Evolutionary conservation across 2,888 invertebrate species (phyloP).

Genomic region (Ornithoptera alexandrae): DNA sequence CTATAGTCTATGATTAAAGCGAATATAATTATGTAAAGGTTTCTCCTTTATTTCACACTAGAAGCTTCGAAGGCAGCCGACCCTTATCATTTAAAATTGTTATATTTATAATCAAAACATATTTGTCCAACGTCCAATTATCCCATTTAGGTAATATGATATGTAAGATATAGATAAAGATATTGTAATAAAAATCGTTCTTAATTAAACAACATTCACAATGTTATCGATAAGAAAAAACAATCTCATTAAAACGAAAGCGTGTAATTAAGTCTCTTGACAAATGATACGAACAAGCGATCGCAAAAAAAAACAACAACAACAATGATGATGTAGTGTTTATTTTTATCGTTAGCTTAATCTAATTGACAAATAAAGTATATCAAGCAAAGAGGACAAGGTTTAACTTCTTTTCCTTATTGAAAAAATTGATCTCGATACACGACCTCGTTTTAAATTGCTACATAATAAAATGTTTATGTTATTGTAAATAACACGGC

Average conservation of each 20-base stretch:
- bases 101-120: neutral
- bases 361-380: neutral
- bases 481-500: slow-evolving; percentile 9
- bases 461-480: neutral
- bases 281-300: neutral
- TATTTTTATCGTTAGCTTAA: neutral
- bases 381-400: neutral
- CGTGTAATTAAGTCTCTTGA: neutral
- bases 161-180: neutral
- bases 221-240: slow-evolving; percentile 1
- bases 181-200: neutral
- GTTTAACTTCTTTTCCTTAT: neutral
- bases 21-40: neutral
- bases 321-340: neutral
- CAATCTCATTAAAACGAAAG: neutral
- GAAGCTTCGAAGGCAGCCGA: neutral
- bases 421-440: neutral
- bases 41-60: neutral
- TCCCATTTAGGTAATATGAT: neutral
- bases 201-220: neutral
- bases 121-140: neutral
- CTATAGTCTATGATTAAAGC: too few species aligned
- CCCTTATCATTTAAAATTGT: neutral
- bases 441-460: neutral
- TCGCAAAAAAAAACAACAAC: neutral